These are phyloP conservation scores for Thalassophryne amazonica DNA, from an alignment of 2,797 vertebrate species.

Conservation along the genomic window DNA sequence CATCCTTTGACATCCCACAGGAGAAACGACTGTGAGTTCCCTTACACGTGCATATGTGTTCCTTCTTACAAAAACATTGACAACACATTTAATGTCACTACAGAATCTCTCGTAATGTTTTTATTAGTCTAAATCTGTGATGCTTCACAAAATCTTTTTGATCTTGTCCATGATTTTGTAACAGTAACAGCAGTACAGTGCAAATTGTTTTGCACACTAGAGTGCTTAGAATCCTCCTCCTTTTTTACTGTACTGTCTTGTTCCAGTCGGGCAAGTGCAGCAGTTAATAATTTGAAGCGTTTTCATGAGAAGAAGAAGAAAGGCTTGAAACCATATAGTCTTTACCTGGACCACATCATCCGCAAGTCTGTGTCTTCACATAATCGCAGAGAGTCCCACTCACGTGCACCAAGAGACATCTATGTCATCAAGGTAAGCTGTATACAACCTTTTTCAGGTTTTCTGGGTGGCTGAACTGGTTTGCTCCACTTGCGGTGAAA, in stretches of 20 bases:
- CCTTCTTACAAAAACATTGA: background rate
- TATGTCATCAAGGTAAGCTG: constrained; percentile 90
- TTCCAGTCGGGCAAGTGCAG: constrained; percentile 90
- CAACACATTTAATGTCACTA: background rate
- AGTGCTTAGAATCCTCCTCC: background rate
- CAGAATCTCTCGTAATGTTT: background rate
- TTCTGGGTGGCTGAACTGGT: no score
- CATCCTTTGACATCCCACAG: constrained; percentile 94
- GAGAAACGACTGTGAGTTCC: constrained; percentile 90
- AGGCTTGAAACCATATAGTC: constrained; percentile 91
- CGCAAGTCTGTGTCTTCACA: constrained; percentile 89
- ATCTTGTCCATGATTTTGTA: background rate
- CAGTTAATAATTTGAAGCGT: constrained; percentile 94
- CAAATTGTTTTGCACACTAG: background rate
- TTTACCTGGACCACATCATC: constrained; percentile 96
- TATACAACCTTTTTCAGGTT: background rate
- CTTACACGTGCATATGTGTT: background rate
- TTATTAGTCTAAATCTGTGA: no score
- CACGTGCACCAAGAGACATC: constrained; percentile 90
- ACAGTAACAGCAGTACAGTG: background rate
- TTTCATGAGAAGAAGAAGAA: constrained; percentile 98
- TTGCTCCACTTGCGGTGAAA: no score
- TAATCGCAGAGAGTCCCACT: constrained; percentile 88
- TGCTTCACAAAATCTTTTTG: no score
- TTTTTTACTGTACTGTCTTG: background rate